Evolutionary conservation across 2,113 vertebrate genomes (phyloP).

Genomic region (Deroptyus accipitrinus): DNA sequence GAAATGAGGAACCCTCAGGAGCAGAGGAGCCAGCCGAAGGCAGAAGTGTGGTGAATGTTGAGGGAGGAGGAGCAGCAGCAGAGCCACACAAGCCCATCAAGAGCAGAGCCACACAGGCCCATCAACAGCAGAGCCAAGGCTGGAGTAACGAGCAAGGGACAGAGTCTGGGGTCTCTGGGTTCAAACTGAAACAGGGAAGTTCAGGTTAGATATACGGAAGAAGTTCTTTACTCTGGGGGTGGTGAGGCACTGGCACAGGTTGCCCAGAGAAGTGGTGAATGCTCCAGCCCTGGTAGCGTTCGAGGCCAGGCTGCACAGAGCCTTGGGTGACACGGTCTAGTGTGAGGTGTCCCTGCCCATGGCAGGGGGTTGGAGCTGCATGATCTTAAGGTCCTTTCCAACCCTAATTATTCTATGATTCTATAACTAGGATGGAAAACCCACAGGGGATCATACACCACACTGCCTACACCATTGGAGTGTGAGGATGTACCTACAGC

Average conservation of each 20-base stretch:
- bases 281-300: not conserved
- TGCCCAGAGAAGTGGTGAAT: not conserved
- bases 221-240: not conserved
- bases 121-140: not conserved
- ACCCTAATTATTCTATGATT: not conserved
- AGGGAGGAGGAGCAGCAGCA: not conserved
- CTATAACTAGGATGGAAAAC: not conserved
- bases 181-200: not conserved
- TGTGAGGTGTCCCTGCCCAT: not conserved
- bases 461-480: fast-evolving
- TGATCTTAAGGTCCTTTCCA: not conserved
- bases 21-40: not conserved
- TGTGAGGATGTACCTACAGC: fast-evolving
- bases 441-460: fast-evolving
- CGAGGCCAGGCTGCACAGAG: not conserved
- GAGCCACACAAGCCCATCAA: not conserved
- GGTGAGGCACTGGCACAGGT: not conserved
- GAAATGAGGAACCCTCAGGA: not conserved
- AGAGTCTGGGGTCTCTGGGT: too few species aligned
- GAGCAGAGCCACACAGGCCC: fast-evolving
- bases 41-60: not conserved
- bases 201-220: not conserved
- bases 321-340: not conserved
- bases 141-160: not conserved
- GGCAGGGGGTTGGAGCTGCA: not conserved